Evolutionary conservation across 2,888 invertebrate species (phyloP), one percentile per base, ranked within the genome.

Genomic region (Caenorhabditis virilis): DNA sequence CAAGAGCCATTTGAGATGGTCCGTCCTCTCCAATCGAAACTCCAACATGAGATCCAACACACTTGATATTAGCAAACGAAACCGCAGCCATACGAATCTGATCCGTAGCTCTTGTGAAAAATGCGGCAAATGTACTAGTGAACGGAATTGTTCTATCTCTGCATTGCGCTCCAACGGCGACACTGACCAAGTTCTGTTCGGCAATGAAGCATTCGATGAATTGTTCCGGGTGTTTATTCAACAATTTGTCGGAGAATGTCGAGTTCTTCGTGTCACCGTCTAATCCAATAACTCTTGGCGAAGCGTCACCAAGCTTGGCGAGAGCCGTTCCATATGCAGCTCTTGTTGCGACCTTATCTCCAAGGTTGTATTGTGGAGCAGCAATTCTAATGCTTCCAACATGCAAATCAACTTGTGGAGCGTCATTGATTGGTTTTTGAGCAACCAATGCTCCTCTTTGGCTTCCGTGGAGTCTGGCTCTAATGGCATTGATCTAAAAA

Each of bases 51-150:
- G 97, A 97, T 20, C 82, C 82, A 62, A 88, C 92, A 85, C 95
- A 92, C 86, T 97, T 98, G 20, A 93, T 91, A 85, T 98, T 95
- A 23, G 93, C 91, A 87, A 95, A 95, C 35, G 95, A 95, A 84
- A 99, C 95, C 48, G 97, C 98, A 20, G 93, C 98, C 97, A 99
- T 98, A 69, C 98, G 91, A 84, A 98, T 92, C 88, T 98, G 97
- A 49, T 98, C 97, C 84, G 91, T 95, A 47, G 95, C 93, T 78
- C 98, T 88, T 2, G 92, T 91, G 85, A 97, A 91, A 89, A 99
- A 99, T 2, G 93, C 92, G 35, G 97, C 97, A 86, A 99, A 99
- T 11, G 98, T 95, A 58, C 94, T 95, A 2, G 89, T 91, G 86
- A 98, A 99, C 1, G 93, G 90, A 47, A 98, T 89, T 6, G 93